Base-by-base conservation (phyloP, 1,140 invertebrate genomes). In the Tetramorium parvispinum region DNA sequence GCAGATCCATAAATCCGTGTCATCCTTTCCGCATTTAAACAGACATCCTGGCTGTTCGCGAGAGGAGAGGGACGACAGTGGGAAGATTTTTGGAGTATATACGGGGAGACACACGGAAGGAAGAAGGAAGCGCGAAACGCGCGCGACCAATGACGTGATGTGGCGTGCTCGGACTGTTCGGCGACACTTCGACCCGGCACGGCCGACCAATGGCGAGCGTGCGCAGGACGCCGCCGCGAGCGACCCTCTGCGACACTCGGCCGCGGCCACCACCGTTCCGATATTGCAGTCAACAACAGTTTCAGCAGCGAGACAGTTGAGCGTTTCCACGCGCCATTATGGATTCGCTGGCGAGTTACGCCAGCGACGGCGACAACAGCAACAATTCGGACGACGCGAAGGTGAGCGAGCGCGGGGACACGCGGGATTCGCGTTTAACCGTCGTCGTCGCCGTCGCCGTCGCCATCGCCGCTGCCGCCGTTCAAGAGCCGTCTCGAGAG, bases 321-420 rank as follows among this genome's bases (percentile, higher is more conserved):
- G 82, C 37, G 76, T 78, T 85, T 85, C 40, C 40, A 51, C n/a
- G 88, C 93, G 89, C 90, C 93, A 94, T 94, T 88, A 97, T 95
- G 95, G 94, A 95, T 86, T 95, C 95, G 24, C 88, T 95, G 61
- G 92, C 93, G 61, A 95, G 94, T 93, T 95, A 95, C 87, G 93
- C 90, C 43, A 95, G 95, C 85, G 95, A 95, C 83, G 95, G 93
- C 55, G 95, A 95, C 73, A 95, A 94, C 76, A 95, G 94, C 88
- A 94, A 94, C 65, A 93, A 94, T 93, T 95, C 94, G 18, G 91
- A 94, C 63, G 94, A 95, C 51, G 40, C 87, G 32, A 94, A 95
- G 93, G 95, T 95, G 88, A 91, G 87, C 37, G 37, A 21, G 7
- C 13, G 13, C 1, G 3, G n/a, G 10, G 32, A 49, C 5, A 4